Evolutionary conservation across 2,113 vertebrate genomes (phyloP), one percentile per base, ranked within the genome.

Genomic region (Pampusana beccarii): DNA sequence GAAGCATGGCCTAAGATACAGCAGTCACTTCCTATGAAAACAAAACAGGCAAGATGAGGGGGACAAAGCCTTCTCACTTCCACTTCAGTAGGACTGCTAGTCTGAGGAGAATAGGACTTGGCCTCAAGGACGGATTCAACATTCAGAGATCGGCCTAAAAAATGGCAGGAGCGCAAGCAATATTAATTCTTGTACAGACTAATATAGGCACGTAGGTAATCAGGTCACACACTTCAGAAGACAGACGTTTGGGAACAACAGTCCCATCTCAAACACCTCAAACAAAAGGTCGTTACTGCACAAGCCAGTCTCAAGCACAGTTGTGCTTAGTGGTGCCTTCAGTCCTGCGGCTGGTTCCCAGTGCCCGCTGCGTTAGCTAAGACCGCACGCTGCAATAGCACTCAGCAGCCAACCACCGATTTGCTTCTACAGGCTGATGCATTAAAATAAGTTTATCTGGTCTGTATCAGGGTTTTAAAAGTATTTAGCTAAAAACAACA

Each of bases 201-300:
- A 96, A 93, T 40, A 72, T 40, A 65, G 57, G 33, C 44, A 42
- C 8, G 94, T 71, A 96, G 95, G 95, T 90, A 97, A 96, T 92
- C 84, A 86, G 90, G 94, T 92, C 66, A 31, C 85, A 97, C 53
- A 82, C 71, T 92, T 94, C 95, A 88, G 80, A 94, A 93, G 72
- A 77, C 10, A 33, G 56, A 58, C 1, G 2, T 29, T 23, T 73
- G 53, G 48, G 31, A 71, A 29, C 34, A 88, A 33, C 66, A 80
- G 38, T 6, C n/a, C 58, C 48, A 36, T 34, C 66, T 69, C 66
- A 29, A 77, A 66, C 17, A 40, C 20, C 50, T 65, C 78, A 23
- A 81, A 69, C 0, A 11, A 44, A 69, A 90, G 53, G 83, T 56
- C 7, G 1, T 53, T 82, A 80, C 50, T 62, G 83, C 57, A 31